Percentiles rank a stretch among this genome's conserved stretches.
phyloP scores from a whole-genome alignment of 2,888 invertebrate genomes.

The Graphium colonna region DNA sequence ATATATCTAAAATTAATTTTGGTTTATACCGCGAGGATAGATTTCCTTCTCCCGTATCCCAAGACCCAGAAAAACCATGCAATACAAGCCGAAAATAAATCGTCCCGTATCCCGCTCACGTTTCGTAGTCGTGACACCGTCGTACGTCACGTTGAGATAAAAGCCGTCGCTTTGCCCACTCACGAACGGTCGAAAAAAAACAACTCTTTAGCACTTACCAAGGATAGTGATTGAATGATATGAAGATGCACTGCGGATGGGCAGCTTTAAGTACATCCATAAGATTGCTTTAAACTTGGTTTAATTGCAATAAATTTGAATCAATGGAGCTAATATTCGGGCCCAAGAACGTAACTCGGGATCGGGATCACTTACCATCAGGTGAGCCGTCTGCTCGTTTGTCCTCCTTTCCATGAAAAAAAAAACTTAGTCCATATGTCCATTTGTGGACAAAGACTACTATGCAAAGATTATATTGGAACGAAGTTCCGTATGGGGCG shows the following conservation, averaged over 20 bases:
- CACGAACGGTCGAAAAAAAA: conserved; percentile 46
- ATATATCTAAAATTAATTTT: no score
- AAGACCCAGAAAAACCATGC: conserved; percentile 25
- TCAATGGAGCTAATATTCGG: no score
- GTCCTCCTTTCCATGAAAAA: no score
- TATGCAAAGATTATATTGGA: no score
- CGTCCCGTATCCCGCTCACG: conserved; percentile 72
- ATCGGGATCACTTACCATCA: no score
- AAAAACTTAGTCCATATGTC: no score
- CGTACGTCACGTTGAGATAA: conserved; percentile 72
- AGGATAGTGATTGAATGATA: conserved; percentile 42
- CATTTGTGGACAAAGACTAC: no score
- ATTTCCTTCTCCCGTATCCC: neutral
- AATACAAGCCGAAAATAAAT: conserved; percentile 50
- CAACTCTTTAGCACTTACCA: conserved; percentile 52
- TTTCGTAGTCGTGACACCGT: conserved; percentile 67
- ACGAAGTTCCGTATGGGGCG: no score
- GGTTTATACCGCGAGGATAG: no score
- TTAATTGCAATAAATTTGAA: no score
- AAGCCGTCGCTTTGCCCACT: conserved; percentile 60
- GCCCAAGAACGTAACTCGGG: no score
- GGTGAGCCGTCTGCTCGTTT: no score
- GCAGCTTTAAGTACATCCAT: conserved; percentile 21
- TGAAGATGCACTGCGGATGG: conserved; percentile 27
- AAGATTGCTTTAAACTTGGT: conserved; percentile 11